Evolutionary conservation across 2,797 vertebrate genomes (phyloP), one percentile per base, ranked within the genome.

Genomic region (Simalia tracyae): DNA sequence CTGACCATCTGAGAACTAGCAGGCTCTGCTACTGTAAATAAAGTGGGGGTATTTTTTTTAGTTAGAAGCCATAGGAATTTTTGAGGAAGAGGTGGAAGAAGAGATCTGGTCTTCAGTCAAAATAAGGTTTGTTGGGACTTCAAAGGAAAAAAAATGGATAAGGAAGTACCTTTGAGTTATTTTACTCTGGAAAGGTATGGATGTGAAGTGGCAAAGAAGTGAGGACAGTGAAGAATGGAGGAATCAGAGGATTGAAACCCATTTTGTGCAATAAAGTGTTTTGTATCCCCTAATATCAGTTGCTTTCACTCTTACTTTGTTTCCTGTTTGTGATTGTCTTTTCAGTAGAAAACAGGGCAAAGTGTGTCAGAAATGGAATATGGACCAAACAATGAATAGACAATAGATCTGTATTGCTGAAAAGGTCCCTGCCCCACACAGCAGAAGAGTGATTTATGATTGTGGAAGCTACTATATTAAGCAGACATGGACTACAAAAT

Each of bases 11-110:
- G 88, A 54, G 50, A 63, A 19, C 28, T n/a, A 1, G 0, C 2
- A 57, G 24, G 60, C 17, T 56, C 57, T 36, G 6, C 11, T 42
- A 72, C 6, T 94, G 94, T 95, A 93, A 28, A 93, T 93, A 91
- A 2, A 1, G 31, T 1, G 10, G 64, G 86, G 72, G 66, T 22
- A 2, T 9, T 59, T 22, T 19, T 0, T 22, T 88, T 56, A 92
- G 76, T 46, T 91, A 92, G 89, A 89, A 91, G 92, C 94, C 92
- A 76, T 61, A 50, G 60, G 57, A 84, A 8, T 28, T 36, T 5
- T 6, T 84, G 57, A 36, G 60, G 84, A 50, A 57, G 42, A 59
- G 85, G 42, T 9, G 24, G 26, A 54, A 28, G 56, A 68, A 61
- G 84, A 63, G n/a, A 59, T 42, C 36, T 24, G 36, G 11, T 46